phyloP scores from a whole-genome alignment of 2,797 vertebrate genomes.

The Mormyrus proboscirostris region DNA sequence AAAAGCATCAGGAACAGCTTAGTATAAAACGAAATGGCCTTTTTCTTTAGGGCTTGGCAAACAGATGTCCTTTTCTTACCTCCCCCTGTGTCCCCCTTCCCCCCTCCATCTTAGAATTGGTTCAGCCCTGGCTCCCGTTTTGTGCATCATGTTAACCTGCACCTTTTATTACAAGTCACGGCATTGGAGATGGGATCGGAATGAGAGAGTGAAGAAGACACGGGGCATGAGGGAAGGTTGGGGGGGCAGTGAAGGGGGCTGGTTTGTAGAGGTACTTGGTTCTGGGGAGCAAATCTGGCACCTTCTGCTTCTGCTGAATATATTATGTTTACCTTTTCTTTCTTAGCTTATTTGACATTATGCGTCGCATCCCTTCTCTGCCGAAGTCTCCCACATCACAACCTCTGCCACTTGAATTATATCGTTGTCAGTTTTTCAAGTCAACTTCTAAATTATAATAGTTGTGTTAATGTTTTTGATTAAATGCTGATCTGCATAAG shows the following conservation, averaged over 20 bases:
- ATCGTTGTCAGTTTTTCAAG: neutral
- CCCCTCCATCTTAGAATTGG: slow-evolving; percentile 3
- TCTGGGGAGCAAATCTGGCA: slow-evolving; percentile 12
- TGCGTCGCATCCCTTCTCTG: neutral
- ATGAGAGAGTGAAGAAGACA: slow-evolving; percentile 17
- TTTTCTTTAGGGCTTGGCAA: neutral
- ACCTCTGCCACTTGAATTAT: neutral
- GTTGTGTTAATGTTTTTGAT: neutral
- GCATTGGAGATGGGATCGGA: slow-evolving; percentile 39
- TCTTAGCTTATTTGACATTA: neutral
- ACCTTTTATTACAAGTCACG: slow-evolving; percentile 61
- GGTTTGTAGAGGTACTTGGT: slow-evolving; percentile 13
- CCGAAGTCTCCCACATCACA: neutral
- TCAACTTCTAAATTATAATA: neutral
- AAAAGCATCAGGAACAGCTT: neutral
- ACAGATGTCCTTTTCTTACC: slow-evolving; percentile 12
- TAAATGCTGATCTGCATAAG: neutral
- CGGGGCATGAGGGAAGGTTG: neutral
- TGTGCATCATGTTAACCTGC: slow-evolving; percentile 46
- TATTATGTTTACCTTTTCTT: neutral
- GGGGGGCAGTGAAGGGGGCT: neutral
- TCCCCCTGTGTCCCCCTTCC: neutral
- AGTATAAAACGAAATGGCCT: neutral
- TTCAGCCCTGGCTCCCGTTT: slow-evolving; percentile 43
- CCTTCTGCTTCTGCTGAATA: slow-evolving; percentile 8